phyloP scores from a whole-genome alignment of 2,888 invertebrate species.

The Opisthograptis luteolata region DNA sequence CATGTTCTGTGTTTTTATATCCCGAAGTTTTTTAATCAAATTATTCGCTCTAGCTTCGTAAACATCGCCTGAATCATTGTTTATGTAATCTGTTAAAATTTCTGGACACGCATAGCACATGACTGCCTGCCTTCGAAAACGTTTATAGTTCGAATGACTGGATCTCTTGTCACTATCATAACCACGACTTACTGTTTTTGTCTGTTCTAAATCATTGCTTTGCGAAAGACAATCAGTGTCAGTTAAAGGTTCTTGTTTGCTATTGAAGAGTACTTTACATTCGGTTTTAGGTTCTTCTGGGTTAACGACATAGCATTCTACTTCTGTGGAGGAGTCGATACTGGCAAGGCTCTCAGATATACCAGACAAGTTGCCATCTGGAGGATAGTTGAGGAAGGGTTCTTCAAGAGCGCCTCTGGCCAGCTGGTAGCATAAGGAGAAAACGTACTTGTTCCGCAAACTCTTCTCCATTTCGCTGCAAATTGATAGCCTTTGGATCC shows the following conservation, averaged over 20 bases:
- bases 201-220: constrained; percentile 35
- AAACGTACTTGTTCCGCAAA: constrained; percentile 68
- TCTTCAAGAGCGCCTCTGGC: constrained; percentile 62
- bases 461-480: constrained; percentile 60
- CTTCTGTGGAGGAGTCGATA: constrained; percentile 58
- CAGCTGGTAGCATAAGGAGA: constrained; percentile 69
- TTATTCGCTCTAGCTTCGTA: constrained; percentile 63
- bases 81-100: constrained; percentile 26
- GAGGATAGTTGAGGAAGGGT: constrained; percentile 63
- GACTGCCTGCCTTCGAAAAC: constrained; percentile 35
- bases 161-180: constrained; percentile 38
- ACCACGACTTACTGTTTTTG: constrained; percentile 32
- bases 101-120: constrained; percentile 49
- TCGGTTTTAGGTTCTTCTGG: constrained; percentile 51
- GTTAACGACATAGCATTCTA: constrained; percentile 57
- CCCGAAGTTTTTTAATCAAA: constrained; percentile 65
- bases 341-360: constrained; percentile 54
- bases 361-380: constrained; percentile 44
- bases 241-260: constrained; percentile 41
- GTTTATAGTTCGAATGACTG: constrained; percentile 14
- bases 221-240: constrained; percentile 50
- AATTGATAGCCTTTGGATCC: constrained; percentile 67
- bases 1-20: constrained; percentile 70
- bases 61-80: constrained; percentile 37
- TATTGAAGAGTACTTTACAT: constrained; percentile 49